Base-by-base conservation (phyloP, 2,888 invertebrate species). In the Cremastinae sp. region DNA sequence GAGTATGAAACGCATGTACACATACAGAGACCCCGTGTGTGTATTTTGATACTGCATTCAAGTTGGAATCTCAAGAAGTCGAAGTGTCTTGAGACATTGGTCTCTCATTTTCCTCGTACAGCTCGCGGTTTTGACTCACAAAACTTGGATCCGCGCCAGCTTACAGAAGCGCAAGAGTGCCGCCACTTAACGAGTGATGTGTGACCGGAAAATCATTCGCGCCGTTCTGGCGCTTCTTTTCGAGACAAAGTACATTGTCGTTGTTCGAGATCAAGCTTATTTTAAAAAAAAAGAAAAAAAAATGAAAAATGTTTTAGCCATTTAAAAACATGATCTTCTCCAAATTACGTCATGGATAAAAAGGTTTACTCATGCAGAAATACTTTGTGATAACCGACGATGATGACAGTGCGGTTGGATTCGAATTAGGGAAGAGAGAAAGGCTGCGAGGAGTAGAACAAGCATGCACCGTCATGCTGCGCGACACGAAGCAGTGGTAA, bases 181-280 rank as follows among this genome's bases (percentile, higher is more conserved):
- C 85, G 85, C 85, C 86, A 87, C 86, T 88, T 88, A 87, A 84
- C 84, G 82, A 84, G 81, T 84, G 83, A 84, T 84, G 82, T 82
- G 80, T 76, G 75, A 78, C 47, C 28, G 22, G 53, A 64, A 72
- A 78, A 78, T 68, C 53, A 45, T 36, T 45, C 56, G 51, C 28
- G 28, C 36, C 58, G 14, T 43, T 45, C 14, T 20, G 59, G 58
- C 51, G 28, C 61, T 65, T 49, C 20, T 41, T 43, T 5, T 49
- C 22, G 58, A 41, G 22, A 54, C 36, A 49, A n/a, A n/a, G n/a
- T n/a, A n/a, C n/a, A n/a, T n/a, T n/a, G n/a, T n/a, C n/a, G n/a
- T n/a, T n/a, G n/a, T n/a, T n/a, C n/a, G n/a, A n/a, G n/a, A n/a
- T n/a, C n/a, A n/a, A n/a, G n/a, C n/a, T n/a, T n/a, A n/a, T n/a